Evolutionary conservation across 2,113 vertebrate species (phyloP), one percentile per base, ranked within the genome.

Genomic region (Eurypyga helias): DNA sequence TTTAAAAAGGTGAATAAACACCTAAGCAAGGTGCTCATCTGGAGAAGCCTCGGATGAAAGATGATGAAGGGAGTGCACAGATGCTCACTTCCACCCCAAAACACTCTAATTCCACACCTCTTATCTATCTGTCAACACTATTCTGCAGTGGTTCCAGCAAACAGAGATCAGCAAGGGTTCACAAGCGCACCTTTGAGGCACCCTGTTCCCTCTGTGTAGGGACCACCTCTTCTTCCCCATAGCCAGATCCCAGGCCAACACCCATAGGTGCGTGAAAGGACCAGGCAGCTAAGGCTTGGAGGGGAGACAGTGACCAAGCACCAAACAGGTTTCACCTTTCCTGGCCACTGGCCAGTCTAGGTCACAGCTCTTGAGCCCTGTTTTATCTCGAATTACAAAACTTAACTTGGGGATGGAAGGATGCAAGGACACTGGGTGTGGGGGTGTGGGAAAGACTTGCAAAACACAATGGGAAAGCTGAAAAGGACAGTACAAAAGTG

Each of bases 111-210:
- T 52, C n/a, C 58, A 41, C 34, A 7, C 6, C 64, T 33, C 34
- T 13, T 43, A 34, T 36, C 3, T 8, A 14, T 23, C 28, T 58
- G n/a, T 4, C 54, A 38, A 0, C 4, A 60, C 2, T 4, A 4
- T 10, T 49, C 55, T 33, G 15, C n/a, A 3, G 49, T 5, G 71
- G 11, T 1, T 18, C 18, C 11, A 17, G 29, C 38, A 17, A 49
- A 31, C 4, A 1, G 12, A n/a, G 31, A 23, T 3, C 57, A 21
- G 1, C 1, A 0, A 0, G n/a, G 41, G 46, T 33, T 52, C 36
- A 25, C 34, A 9, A 17, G 20, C 17, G 14, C 60, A 34, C 6
- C 57, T 25, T 5, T 2, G 58, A 13, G 16, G 10, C 36, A 5
- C 61, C 38, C 12, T 11, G 2, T 14, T 3, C 8, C 3, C 65